Percentiles rank a stretch among this genome's conserved stretches.
These are phyloP conservation scores for Ptychobarbus kaznakovi DNA, from an alignment of 2,797 vertebrate species.

Conservation along the genomic window DNA sequence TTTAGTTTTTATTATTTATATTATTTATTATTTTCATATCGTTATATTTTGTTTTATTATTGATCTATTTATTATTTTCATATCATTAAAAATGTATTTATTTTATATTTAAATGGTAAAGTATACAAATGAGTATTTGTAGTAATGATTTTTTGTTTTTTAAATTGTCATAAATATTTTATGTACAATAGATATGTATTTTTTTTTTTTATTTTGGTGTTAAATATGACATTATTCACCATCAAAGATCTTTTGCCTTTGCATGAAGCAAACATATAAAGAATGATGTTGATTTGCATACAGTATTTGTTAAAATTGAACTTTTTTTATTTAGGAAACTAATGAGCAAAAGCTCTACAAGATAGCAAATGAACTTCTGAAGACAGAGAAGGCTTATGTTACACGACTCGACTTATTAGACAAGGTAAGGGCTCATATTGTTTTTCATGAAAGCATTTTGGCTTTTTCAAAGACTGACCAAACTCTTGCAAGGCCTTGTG, in stretches of 20 bases:
- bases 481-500: neutral
- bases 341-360: conserved; percentile 95
- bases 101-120: neutral
- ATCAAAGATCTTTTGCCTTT: neutral
- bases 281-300: neutral
- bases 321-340: conserved; percentile 84
- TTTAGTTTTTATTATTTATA: neutral
- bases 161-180: neutral
- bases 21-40: too few species aligned
- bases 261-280: neutral
- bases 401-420: conserved; percentile 90
- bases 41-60: neutral
- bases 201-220: neutral
- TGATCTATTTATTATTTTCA: too few species aligned
- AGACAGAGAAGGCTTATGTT: conserved; percentile 96
- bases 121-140: neutral
- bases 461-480: neutral
- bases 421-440: conserved; percentile 77
- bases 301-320: conserved; percentile 26
- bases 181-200: neutral
- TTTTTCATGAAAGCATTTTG: neutral
- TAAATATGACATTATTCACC: neutral
- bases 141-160: neutral
- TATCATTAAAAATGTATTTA: too few species aligned
- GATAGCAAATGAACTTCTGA: conserved; percentile 94